Evolutionary conservation across 2,888 invertebrate species (phyloP), one percentile per base, ranked within the genome.

Genomic region (Stenodera caucasica): DNA sequence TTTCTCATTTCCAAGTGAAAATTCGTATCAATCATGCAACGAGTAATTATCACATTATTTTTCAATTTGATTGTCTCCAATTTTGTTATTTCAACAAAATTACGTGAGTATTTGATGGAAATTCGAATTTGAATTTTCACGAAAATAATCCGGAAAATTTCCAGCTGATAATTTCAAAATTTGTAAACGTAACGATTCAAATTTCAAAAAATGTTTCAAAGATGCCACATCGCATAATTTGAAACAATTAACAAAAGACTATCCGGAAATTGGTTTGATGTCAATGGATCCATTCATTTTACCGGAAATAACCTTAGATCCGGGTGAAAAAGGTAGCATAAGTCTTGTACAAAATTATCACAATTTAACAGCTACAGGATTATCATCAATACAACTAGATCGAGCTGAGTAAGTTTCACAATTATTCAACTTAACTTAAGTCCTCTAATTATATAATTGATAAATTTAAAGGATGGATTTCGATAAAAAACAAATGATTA

Each of bases 101-200:
- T 35, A 35, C 35, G 35, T 35, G 14, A 35, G 35, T 14, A n/a
- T 35, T 12, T 35, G 5, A 9, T 14, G n/a, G n/a, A 35, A 12
- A 35, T 29, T 14, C 7, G 45, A 52, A 64, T 80, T 82, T 66
- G 83, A 83, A 0, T 86, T 81, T 72, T 84, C 86, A 62, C 82
- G 81, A 0, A 0, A 84, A 81, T 53, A 8, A n/a, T 6, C 5
- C 11, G 7, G 3, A 14, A 35, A 35, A 40, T 40, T 40, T 18
- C 8, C n/a, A 40, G 37, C 37, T 2, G 2, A 2, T 18, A 18
- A 15, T 0, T 18, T 40, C 5, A 40, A 40, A 8, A 18, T 9
- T 4, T 40, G 37, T 15, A 15, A 40, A 15, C 37, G 37, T n/a
- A 15, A 9, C 12, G 35, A 35, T 14, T n/a, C 18, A 9, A 35